Conservation (phyloP, 2,797 vertebrate genomes). For the Aphelocoma californica region DNA sequence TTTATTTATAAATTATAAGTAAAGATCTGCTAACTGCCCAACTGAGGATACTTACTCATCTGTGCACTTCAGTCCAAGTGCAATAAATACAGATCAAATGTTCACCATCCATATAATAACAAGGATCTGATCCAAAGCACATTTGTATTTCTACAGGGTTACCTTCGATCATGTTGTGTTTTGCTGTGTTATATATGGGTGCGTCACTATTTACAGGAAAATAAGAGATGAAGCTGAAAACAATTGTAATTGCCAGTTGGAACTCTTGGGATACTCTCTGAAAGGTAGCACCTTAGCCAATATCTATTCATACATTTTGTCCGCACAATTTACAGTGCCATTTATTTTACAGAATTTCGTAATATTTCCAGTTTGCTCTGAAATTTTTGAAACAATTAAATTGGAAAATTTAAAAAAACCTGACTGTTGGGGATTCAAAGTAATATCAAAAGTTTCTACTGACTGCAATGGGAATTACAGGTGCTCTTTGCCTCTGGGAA, state of each 20-base stretch:
- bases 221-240: not conserved
- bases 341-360: not conserved
- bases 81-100: slow-evolving; percentile 48
- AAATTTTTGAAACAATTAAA: not conserved
- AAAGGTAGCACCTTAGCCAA: not conserved
- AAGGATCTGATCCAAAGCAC: slow-evolving; percentile 3
- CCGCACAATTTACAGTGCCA: not conserved
- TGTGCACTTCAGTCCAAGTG: not conserved
- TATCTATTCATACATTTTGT: not conserved
- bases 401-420: not conserved
- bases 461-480: not conserved
- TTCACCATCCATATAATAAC: slow-evolving; percentile 7
- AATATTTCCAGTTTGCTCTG: not conserved
- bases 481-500: not conserved
- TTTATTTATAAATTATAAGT: slow-evolving; percentile 50
- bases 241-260: not conserved
- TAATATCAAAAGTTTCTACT: not conserved
- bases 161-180: not conserved
- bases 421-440: not conserved
- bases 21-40: slow-evolving; percentile 48
- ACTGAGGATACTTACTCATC: slow-evolving; percentile 29
- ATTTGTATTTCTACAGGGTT: slow-evolving; percentile 15
- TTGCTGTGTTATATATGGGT: not conserved
- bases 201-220: not conserved
- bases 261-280: not conserved